Evolutionary conservation across 2,888 invertebrate genomes (phyloP).

Genomic region (Abrostola triplasia): DNA sequence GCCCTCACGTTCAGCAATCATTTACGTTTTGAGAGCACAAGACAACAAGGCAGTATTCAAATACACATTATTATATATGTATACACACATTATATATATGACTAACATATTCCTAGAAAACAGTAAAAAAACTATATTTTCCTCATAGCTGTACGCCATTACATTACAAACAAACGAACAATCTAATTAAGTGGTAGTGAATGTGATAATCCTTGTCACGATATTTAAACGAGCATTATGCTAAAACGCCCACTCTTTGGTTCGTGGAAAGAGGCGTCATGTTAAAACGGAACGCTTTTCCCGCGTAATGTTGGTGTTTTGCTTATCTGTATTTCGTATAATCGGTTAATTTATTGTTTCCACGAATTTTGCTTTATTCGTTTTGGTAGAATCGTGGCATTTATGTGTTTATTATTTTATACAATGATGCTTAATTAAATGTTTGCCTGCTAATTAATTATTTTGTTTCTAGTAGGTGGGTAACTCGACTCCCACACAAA

Average conservation of each 20-base stretch:
- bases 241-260: conserved; percentile 41
- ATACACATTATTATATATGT: no score
- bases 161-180: conserved; percentile 26
- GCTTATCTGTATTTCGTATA: conserved; percentile 13
- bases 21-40: no score
- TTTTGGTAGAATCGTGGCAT: background rate
- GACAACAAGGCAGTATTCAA: no score
- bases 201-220: conserved; percentile 24
- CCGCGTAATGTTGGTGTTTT: conserved; percentile 26
- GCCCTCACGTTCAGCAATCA: no score
- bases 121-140: conserved; percentile 1
- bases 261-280: conserved; percentile 29
- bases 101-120: no score
- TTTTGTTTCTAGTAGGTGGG: no score
- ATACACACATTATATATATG: no score
- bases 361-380: conserved; percentile 6
- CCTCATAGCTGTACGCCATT: background rate
- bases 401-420: background rate
- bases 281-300: conserved; percentile 32
- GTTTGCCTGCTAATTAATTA: no score
- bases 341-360: conserved; percentile 14
- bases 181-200: conserved; percentile 18
- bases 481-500: no score
- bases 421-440: no score
- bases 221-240: conserved; percentile 23